phyloP scores from a whole-genome alignment of 2,113 vertebrate species.

The Prolemur simus region DNA sequence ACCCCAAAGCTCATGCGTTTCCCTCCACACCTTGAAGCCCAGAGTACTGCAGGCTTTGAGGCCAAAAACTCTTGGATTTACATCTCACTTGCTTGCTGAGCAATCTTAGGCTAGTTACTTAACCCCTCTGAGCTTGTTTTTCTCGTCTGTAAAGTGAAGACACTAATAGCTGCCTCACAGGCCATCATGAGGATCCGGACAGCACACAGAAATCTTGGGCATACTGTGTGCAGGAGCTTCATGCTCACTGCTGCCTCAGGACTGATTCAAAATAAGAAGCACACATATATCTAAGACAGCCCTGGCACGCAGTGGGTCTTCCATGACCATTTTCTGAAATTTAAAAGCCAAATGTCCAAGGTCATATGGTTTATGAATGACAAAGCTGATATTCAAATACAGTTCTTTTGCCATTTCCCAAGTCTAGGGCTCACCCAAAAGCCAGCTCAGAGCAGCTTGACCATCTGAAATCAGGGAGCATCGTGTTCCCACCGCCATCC shows the following conservation, averaged over 20 bases:
- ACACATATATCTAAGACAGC: background rate
- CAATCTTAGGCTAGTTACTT: background rate
- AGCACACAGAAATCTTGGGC: background rate
- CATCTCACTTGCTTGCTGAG: background rate
- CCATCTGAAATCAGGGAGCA: background rate
- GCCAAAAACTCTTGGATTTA: background rate
- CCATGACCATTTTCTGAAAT: background rate
- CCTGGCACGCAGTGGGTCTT: background rate
- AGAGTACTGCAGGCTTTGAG: background rate
- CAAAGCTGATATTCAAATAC: conserved; percentile 22
- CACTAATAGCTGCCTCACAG: background rate
- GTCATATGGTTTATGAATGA: conserved; percentile 39
- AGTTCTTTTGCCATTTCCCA: background rate
- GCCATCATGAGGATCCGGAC: rapidly evolving
- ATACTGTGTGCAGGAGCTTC: background rate
- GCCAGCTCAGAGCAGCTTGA: background rate
- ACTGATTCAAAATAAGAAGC: background rate
- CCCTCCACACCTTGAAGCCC: background rate
- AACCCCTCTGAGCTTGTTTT: background rate
- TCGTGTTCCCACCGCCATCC: background rate
- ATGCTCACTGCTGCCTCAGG: background rate
- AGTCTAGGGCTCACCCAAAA: background rate
- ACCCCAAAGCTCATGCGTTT: background rate
- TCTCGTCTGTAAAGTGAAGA: background rate
- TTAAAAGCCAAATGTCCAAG: background rate